Evolutionary conservation across 2,888 invertebrate genomes (phyloP).

Genomic region (Pollenia angustigena): DNA sequence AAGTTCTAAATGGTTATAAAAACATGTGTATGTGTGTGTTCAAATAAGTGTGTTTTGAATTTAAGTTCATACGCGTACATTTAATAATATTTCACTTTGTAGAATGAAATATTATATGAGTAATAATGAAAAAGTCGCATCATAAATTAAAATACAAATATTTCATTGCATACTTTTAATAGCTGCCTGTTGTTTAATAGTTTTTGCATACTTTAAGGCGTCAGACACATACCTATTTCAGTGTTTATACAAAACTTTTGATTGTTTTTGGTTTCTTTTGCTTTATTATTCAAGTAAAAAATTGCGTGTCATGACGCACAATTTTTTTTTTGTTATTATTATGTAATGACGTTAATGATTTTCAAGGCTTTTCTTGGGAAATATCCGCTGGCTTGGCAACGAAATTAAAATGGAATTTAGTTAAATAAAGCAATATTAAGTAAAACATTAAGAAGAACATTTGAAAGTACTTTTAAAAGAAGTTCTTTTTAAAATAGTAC

Average conservation of each 20-base stretch:
- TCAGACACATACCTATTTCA: constrained; percentile 1
- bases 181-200: constrained; percentile 12
- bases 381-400: neutral
- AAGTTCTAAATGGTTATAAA: constrained; percentile 27
- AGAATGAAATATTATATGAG: neutral
- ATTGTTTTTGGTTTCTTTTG: neutral
- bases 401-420: neutral
- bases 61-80: constrained; percentile 15
- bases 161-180: constrained; percentile 39
- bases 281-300: neutral
- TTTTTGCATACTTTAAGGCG: constrained; percentile 58
- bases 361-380: neutral
- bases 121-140: constrained; percentile 1
- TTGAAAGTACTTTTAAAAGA: too few relatives aligned
- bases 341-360: neutral
- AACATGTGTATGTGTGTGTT: neutral
- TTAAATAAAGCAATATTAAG: too few relatives aligned
- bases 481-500: too few relatives aligned
- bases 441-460: too few relatives aligned
- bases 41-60: neutral
- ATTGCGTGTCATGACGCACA: constrained; percentile 35
- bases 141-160: constrained; percentile 34
- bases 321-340: neutral
- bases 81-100: neutral
- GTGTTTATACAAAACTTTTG: neutral